Evolutionary conservation across 2,888 invertebrate species (phyloP).

Genomic region (Corythucha ciliata): DNA sequence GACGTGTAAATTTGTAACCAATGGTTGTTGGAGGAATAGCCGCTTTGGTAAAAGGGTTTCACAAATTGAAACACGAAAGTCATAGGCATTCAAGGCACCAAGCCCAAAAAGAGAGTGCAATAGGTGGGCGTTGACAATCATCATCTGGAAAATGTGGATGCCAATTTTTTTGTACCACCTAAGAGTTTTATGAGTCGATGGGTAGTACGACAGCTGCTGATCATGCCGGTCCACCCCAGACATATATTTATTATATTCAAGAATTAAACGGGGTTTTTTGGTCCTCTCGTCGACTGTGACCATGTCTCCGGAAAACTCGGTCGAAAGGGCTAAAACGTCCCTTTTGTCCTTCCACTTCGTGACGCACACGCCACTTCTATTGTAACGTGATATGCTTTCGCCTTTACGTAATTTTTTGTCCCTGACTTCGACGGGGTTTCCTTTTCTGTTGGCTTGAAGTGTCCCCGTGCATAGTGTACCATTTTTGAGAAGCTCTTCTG

Average conservation of each 20-base stretch:
- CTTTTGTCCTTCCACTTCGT: constrained; percentile 16
- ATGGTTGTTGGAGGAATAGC: not conserved
- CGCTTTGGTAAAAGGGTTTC: not conserved
- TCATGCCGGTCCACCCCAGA: constrained; percentile 16
- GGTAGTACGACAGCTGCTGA: constrained; percentile 16
- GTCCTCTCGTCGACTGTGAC: constrained; percentile 4
- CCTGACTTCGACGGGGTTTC: constrained; percentile 33
- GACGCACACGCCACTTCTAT: constrained; percentile 15
- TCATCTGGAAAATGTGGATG: constrained; percentile 19
- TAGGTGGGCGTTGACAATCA: constrained; percentile 5
- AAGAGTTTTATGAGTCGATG: constrained; percentile 12
- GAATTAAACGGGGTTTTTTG: constrained; percentile 6
- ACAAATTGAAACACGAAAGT: not conserved
- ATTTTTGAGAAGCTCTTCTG: constrained; percentile 33
- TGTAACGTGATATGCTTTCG: constrained; percentile 10
- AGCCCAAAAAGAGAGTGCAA: constrained; percentile 6
- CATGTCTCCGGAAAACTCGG: constrained; percentile 16
- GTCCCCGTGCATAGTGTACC: constrained; percentile 40
- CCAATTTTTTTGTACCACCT: constrained; percentile 17
- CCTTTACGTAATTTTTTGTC: constrained; percentile 30
- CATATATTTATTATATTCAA: constrained; percentile 19
- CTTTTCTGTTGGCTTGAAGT: constrained; percentile 34
- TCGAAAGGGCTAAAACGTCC: constrained; percentile 11
- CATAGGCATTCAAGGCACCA: not conserved
- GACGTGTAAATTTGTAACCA: too few relatives aligned